Conservation (phyloP, 2,113 vertebrate genomes). For the Rhegmatorhina hoffmannsi region DNA sequence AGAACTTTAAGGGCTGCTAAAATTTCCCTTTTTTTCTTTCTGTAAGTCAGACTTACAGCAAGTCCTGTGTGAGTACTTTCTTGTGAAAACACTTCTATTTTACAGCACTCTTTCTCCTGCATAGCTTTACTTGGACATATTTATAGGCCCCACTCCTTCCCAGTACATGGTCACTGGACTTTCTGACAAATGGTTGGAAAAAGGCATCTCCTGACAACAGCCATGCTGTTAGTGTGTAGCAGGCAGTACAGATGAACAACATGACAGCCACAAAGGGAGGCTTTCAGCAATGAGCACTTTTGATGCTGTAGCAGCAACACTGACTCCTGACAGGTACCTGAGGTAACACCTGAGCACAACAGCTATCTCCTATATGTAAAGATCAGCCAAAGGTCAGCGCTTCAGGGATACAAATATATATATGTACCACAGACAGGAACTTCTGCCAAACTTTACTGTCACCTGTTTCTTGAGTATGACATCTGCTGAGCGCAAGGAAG, state of each 20-base stretch:
- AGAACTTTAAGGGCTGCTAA: background rate
- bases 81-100: background rate
- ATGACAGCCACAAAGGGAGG: background rate
- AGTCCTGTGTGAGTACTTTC: background rate
- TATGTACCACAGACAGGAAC: background rate
- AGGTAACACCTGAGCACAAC: background rate
- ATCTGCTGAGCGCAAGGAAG: background rate
- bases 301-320: background rate
- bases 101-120: background rate
- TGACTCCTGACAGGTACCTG: background rate
- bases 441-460: background rate
- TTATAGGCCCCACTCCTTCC: background rate
- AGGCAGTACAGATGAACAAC: background rate
- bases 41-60: background rate
- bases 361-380: background rate
- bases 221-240: background rate
- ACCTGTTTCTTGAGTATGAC: background rate
- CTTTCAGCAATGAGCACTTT: background rate
- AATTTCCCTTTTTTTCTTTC: background rate
- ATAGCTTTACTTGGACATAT: background rate
- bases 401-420: background rate
- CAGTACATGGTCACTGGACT: background rate
- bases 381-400: background rate
- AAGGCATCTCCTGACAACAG: background rate
- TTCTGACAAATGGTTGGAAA: background rate